Evolutionary conservation across 2,888 invertebrate species (phyloP).

Genomic region (Drosophila glabriapex): DNA sequence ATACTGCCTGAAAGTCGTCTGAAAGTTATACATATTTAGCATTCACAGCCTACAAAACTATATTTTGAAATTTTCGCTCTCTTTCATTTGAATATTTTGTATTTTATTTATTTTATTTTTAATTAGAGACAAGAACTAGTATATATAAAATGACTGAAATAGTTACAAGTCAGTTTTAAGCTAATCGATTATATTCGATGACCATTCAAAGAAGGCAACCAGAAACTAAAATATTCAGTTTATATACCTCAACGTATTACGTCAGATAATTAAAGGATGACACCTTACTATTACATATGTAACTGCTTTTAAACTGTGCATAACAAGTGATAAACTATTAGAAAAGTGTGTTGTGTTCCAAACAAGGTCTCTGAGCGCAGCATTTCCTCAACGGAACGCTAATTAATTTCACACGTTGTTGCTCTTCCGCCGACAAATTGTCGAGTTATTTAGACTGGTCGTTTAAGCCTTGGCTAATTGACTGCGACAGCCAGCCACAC

Average conservation of each 20-base stretch:
- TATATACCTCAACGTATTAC: not conserved
- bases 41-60: not conserved
- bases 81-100: not conserved
- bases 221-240: not conserved
- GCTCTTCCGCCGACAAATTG: slow-evolving; percentile 45
- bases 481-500: slow-evolving; percentile 38
- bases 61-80: not conserved
- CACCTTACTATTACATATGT: not conserved
- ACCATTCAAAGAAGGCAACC: not conserved
- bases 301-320: slow-evolving; percentile 3
- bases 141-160: too few species aligned
- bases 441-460: slow-evolving; percentile 21
- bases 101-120: not conserved
- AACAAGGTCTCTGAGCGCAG: slow-evolving; percentile 20
- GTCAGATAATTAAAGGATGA: slow-evolving; percentile 24
- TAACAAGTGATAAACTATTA: slow-evolving; percentile 24
- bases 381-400: slow-evolving; percentile 48
- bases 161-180: not conserved
- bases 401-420: slow-evolving; percentile 50
- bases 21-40: not conserved
- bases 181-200: not conserved
- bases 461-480: slow-evolving; percentile 43
- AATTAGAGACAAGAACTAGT: not conserved
- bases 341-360: slow-evolving; percentile 21
- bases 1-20: not conserved